Percentiles rank a stretch among this genome's conserved stretches.
Conservation (phyloP, 2,888 invertebrate genomes). For the Drosophila flavopinicola region DNA sequence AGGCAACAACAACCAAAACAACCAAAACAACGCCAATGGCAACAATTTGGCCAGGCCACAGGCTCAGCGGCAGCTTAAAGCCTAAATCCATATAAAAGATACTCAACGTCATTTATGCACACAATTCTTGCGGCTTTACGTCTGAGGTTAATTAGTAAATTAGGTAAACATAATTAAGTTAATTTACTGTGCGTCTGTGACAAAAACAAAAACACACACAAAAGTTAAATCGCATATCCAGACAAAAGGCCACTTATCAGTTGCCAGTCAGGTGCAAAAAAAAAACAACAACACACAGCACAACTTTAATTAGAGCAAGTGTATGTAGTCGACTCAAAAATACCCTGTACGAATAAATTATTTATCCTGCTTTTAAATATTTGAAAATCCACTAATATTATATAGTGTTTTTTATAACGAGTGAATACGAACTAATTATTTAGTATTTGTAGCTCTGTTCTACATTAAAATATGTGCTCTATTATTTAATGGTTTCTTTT, state of each 20-base stretch:
- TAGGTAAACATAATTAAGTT: conserved; percentile 76
- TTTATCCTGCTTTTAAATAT: no score
- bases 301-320: conserved; percentile 17
- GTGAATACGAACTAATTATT: no score
- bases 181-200: conserved; percentile 57
- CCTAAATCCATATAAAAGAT: conserved; percentile 34
- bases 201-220: conserved; percentile 39
- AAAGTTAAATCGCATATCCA: conserved; percentile 63
- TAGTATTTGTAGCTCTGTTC: no score
- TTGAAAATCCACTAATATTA: no score
- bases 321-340: background rate
- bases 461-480: no score
- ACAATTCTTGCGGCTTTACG: conserved; percentile 61
- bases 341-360: conserved; percentile 9
- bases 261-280: conserved; percentile 43
- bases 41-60: conserved; percentile 13
- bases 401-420: no score
- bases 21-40: background rate
- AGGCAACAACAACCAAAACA: conserved; percentile 12
- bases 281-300: conserved; percentile 14
- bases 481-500: no score
- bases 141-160: conserved; percentile 73
- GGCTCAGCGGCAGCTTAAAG: conserved; percentile 23
- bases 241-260: conserved; percentile 50
- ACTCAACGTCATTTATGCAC: conserved; percentile 34